phyloP scores from a whole-genome alignment of 1,140 invertebrate species.

The Psilanteris sp. region DNA sequence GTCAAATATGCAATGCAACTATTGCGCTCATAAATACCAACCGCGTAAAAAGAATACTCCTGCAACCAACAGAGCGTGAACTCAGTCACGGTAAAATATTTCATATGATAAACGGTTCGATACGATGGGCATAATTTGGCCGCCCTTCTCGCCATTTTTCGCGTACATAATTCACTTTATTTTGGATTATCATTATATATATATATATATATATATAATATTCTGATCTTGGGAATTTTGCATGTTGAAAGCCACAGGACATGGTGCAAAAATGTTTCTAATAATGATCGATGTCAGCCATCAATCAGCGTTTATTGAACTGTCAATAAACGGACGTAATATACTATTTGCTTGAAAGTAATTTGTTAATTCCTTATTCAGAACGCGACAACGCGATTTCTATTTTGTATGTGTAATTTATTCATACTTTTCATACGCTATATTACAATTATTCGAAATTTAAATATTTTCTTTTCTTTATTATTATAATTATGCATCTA shows the following conservation, averaged over 20 bases:
- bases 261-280: constrained; percentile 21
- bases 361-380: constrained; percentile 23
- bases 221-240: too few relatives aligned
- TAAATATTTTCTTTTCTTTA: too few relatives aligned
- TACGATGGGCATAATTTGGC: constrained; percentile 5
- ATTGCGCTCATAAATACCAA: constrained; percentile 45
- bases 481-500: too few relatives aligned
- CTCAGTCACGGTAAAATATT: constrained; percentile 24
- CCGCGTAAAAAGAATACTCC: constrained; percentile 7
- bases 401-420: too few relatives aligned
- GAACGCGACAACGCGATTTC: too few relatives aligned
- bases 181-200: constrained; percentile 5
- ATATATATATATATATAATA: too few relatives aligned
- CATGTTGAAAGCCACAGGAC: not conserved
- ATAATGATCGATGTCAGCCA: constrained; percentile 46
- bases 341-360: constrained; percentile 9
- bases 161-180: not conserved
- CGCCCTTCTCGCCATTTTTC: not conserved
- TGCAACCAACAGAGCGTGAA: not conserved
- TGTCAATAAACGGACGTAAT: constrained; percentile 37
- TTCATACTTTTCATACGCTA: too few relatives aligned
- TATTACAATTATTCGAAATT: too few relatives aligned
- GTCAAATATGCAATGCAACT: constrained; percentile 38
- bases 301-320: constrained; percentile 42
- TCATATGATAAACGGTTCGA: constrained; percentile 20